A percentile compares a stretch with the other conserved stretches of the same genome.
Conservation (phyloP, 2,888 invertebrate genomes). For the Cenopis cana region DNA sequence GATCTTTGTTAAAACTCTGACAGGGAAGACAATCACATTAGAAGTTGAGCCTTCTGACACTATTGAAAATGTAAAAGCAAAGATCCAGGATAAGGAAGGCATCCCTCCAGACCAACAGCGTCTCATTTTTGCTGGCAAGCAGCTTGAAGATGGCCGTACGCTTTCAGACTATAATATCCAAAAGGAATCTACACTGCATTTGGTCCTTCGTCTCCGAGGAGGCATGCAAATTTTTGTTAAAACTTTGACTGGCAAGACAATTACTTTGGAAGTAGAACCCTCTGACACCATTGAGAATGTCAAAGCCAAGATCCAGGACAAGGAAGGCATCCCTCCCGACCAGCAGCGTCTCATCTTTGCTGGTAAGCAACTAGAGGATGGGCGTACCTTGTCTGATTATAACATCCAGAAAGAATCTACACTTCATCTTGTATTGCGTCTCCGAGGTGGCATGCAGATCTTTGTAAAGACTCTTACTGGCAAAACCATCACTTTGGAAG, state of each 20-base stretch:
- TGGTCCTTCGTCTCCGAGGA: conserved; percentile 66
- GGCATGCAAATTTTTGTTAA: conserved; percentile 76
- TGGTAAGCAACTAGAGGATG: conserved; percentile 49
- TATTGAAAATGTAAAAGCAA: conserved; percentile 74
- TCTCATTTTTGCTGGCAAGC: conserved; percentile 68
- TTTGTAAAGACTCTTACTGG: conserved; percentile 49
- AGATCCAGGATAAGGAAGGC: conserved; percentile 73
- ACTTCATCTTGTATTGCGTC: conserved; percentile 47
- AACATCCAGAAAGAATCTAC: conserved; percentile 49
- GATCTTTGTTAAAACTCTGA: conserved; percentile 68
- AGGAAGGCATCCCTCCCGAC: conserved; percentile 49
- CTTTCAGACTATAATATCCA: conserved; percentile 70
- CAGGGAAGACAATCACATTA: conserved; percentile 67
- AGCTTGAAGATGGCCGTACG: conserved; percentile 68
- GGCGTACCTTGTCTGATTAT: conserved; percentile 48
- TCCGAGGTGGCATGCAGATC: conserved; percentile 49
- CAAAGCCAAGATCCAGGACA: conserved; percentile 48
- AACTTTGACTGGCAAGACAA: conserved; percentile 68
- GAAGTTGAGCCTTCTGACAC: conserved; percentile 72
- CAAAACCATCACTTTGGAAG: conserved; percentile 48
- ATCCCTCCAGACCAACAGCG: conserved; percentile 73
- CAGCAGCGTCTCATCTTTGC: conserved; percentile 48
- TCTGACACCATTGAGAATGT: conserved; percentile 53
- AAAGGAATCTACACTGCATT: conserved; percentile 66
- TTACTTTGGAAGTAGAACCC: conserved; percentile 66